Evolutionary conservation across 2,797 vertebrate genomes (phyloP).

Genomic region (Poliocrania exsul): DNA sequence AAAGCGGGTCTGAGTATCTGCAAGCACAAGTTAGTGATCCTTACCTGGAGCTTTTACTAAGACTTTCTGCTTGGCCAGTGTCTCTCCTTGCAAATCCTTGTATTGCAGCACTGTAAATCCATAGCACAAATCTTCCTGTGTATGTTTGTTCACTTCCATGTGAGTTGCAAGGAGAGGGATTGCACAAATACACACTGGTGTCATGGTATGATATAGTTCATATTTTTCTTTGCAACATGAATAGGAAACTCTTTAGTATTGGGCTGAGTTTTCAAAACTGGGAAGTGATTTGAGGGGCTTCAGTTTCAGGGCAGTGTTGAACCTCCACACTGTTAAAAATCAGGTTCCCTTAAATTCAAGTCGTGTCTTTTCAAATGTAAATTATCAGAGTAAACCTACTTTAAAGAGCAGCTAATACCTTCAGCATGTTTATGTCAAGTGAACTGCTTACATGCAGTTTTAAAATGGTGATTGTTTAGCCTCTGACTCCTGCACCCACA

Average conservation of each 20-base stretch:
- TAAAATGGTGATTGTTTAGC: background rate
- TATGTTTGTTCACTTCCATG: background rate
- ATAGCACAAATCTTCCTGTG: background rate
- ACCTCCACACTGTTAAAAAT: background rate
- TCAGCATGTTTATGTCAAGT: background rate
- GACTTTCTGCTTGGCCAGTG: background rate
- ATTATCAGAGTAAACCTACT: background rate
- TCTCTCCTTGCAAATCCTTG: background rate
- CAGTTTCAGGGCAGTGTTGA: background rate
- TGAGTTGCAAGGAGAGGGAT: background rate
- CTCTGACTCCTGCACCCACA: background rate
- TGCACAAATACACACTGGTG: background rate
- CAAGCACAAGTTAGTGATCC: slow-evolving; percentile 29
- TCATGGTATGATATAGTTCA: background rate
- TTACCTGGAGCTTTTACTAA: background rate
- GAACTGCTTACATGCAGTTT: background rate
- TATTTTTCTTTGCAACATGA: background rate
- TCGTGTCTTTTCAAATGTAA: background rate
- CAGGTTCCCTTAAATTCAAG: background rate
- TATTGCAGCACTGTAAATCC: background rate
- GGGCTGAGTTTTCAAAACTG: background rate
- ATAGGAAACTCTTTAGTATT: background rate
- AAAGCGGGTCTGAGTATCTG: background rate
- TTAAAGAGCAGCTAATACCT: background rate
- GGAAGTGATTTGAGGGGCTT: background rate